Evolutionary conservation across 1,140 invertebrate species (phyloP), one percentile per base, ranked within the genome.

Genomic region (Drosophila sulfurigaster): DNA sequence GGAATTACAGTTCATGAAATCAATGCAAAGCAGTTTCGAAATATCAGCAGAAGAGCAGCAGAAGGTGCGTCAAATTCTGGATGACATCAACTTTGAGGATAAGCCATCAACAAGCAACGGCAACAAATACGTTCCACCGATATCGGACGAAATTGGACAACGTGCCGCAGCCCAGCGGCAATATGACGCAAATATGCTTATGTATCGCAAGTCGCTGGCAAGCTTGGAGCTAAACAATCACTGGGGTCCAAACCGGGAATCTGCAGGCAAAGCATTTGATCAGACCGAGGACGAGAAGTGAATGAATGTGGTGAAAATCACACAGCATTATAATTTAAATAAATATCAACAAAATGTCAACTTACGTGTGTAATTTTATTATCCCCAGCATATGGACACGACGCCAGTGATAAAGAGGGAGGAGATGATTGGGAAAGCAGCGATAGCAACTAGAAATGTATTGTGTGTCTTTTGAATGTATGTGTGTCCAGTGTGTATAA

Each of bases 131-230:
- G 1, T 10, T 10, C 35, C 6, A 38, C 35, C 41, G 41, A 13
- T 13, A 13, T 5, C 41, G 1, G n/a, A 6, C 3, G 41, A 43
- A 38, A 10, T 10, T 7, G 3, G 3, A 1, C 48, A 25, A 45
- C 41, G 15, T 16, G 30, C 41, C n/a, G 54, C 52, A 5, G 65
- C 48, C 8, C 52, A 13, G 4, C 64, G 64, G 1, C 64, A 56
- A 20, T 67, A 20, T 35, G 54, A 67, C 11, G 13, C 43, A 16
- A 67, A 67, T 35, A 35, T 67, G 54, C 43, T 67, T 2, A 49
- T 67, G 54, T 57, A 58, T 16, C 65, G 43, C n/a, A 67, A 67
- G 16, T 67, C 65, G 1, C 54, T 41, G 8, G 58, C 38, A 11
- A 67, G 51, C 5, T 2, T 67, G 16, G 13, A 46, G 13, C 43